Percentiles rank a stretch among this genome's conserved stretches.
Evolutionary conservation across 2,888 invertebrate genomes (phyloP).

Genomic region (Willowsia nigromaculata): DNA sequence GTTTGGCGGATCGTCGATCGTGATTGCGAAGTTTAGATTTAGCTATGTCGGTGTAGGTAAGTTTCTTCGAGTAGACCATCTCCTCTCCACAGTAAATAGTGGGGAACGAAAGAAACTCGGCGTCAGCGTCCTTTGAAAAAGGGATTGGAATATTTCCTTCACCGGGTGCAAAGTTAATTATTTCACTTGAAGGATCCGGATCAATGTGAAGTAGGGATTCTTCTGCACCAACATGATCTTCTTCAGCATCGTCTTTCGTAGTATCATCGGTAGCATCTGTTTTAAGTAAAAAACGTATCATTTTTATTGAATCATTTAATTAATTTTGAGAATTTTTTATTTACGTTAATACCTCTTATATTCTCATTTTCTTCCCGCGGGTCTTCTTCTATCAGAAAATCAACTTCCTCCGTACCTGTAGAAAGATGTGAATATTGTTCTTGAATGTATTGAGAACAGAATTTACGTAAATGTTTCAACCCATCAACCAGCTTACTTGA

Average conservation of each 20-base stretch:
- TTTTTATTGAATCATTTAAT: too few relatives aligned
- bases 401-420: too few relatives aligned
- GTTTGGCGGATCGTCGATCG: not conserved
- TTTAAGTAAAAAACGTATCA: too few relatives aligned
- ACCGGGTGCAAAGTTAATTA: not conserved
- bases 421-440: too few relatives aligned
- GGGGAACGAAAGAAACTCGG: constrained; percentile 34
- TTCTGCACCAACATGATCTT: not conserved
- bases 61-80: not conserved
- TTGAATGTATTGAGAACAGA: not conserved
- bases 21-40: not conserved
- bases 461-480: not conserved
- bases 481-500: too few relatives aligned
- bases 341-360: too few relatives aligned
- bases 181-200: not conserved
- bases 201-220: not conserved
- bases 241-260: too few relatives aligned
- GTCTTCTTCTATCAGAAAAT: not conserved
- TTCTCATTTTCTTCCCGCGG: too few relatives aligned
- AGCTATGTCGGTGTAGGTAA: not conserved
- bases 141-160: constrained; percentile 45
- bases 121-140: not conserved
- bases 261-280: too few relatives aligned
- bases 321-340: too few relatives aligned
- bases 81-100: constrained; percentile 41